Evolutionary conservation across 2,113 vertebrate species (phyloP).

Genomic region (Rostratula benghalensis): DNA sequence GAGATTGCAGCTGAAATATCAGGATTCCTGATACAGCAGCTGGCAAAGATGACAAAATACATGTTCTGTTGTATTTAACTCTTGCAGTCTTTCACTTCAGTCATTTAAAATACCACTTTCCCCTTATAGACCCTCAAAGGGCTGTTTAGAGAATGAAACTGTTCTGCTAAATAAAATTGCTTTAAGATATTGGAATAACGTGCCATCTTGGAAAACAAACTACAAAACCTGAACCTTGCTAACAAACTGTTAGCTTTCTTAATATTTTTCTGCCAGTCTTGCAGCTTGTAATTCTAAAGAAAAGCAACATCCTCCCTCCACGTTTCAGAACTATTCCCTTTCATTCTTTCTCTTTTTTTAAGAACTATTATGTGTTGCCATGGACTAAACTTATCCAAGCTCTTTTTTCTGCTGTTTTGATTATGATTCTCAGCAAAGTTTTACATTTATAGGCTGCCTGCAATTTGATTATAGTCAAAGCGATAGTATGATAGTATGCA

Average conservation of each 20-base stretch:
- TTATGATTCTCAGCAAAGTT: neutral
- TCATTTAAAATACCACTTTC: neutral
- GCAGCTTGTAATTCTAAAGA: neutral
- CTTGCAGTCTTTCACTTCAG: neutral
- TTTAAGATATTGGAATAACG: neutral
- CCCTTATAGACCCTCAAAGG: neutral
- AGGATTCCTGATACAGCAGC: neutral
- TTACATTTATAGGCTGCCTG: neutral
- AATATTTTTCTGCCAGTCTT: neutral
- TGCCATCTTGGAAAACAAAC: neutral
- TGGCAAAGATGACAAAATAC: neutral
- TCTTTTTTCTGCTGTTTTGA: neutral
- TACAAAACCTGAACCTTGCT: neutral
- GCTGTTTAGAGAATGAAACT: neutral
- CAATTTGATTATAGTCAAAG: neutral
- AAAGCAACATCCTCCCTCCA: fast-evolving
- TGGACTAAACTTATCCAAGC: neutral
- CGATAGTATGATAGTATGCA: neutral
- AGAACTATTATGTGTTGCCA: neutral
- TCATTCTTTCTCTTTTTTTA: neutral
- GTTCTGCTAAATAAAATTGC: neutral
- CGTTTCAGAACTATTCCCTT: neutral
- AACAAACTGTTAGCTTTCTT: neutral
- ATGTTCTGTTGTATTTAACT: neutral
- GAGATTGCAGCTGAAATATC: neutral